These are phyloP conservation scores for Tillus elongatus DNA, from an alignment of 2,888 invertebrate genomes.

Conservation along the genomic window DNA sequence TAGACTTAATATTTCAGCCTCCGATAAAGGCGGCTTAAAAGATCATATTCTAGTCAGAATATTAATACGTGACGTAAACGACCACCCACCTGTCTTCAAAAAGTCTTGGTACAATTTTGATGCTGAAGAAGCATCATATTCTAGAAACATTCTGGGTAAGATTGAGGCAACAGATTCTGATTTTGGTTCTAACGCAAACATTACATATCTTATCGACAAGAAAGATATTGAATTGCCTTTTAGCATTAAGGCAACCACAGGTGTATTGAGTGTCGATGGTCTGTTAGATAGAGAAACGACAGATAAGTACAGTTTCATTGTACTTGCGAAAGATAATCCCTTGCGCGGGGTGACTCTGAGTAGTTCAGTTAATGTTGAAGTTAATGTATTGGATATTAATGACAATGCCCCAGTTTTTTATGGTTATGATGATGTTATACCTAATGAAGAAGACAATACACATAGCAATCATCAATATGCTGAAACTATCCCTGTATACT, in stretches of 20 bases:
- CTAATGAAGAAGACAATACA: slow-evolving; percentile 44
- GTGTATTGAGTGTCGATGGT: slow-evolving; percentile 63
- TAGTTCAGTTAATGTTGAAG: slow-evolving; percentile 67
- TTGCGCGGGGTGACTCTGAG: slow-evolving; percentile 47
- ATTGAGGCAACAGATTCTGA: slow-evolving; percentile 73
- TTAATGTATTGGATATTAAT: slow-evolving; percentile 75
- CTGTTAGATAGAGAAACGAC: slow-evolving; percentile 66
- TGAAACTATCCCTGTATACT: slow-evolving; percentile 62
- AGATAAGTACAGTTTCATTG: slow-evolving; percentile 60
- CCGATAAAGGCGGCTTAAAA: slow-evolving; percentile 64
- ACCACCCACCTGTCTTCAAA: slow-evolving; percentile 74
- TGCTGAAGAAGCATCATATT: slow-evolving; percentile 69
- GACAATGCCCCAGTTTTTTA: slow-evolving; percentile 76
- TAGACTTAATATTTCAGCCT: slow-evolving; percentile 63
- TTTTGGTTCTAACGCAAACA: slow-evolving; percentile 68
- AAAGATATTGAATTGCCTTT: slow-evolving; percentile 49
- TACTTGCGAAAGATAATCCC: slow-evolving; percentile 68
- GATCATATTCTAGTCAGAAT: slow-evolving; percentile 62
- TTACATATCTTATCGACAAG: slow-evolving; percentile 58
- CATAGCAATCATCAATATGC: slow-evolving; percentile 47
- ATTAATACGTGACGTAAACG: slow-evolving; percentile 70
- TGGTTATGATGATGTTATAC: slow-evolving; percentile 58
- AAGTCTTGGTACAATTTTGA: slow-evolving; percentile 78
- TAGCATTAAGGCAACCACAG: slow-evolving; percentile 57
- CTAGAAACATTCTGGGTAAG: slow-evolving; percentile 60